These are phyloP conservation scores for Petrophora chlorosata DNA, from an alignment of 2,888 invertebrate species.

Conservation along the genomic window DNA sequence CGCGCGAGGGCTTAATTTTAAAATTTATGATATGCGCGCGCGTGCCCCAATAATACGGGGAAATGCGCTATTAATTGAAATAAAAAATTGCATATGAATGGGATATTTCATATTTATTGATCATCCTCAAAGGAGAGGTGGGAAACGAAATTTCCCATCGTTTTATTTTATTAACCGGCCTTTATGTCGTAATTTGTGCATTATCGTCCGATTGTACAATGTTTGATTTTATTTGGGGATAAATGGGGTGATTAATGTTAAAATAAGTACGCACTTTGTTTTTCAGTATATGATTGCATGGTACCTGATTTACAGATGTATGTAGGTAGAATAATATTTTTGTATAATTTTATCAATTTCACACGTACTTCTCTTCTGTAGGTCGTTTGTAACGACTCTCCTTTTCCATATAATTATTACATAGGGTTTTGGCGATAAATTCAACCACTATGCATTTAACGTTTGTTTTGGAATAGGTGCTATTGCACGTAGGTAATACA, in stretches of 20 bases:
- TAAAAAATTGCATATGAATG: slow-evolving; percentile 32
- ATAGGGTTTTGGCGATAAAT: no score
- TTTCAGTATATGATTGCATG: background rate
- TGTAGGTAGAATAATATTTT: background rate
- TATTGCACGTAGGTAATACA: no score
- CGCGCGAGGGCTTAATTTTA: slow-evolving; percentile 50
- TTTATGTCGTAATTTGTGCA: slow-evolving; percentile 21
- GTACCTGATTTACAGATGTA: no score
- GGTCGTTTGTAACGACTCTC: no score
- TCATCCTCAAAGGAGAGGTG: slow-evolving; percentile 13
- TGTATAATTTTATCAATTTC: no score
- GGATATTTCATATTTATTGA: slow-evolving; percentile 30
- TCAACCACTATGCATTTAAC: no score
- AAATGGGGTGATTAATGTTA: slow-evolving; percentile 7
- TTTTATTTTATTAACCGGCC: slow-evolving; percentile 25
- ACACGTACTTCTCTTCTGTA: no score
- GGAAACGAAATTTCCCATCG: background rate
- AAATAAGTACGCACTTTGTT: background rate
- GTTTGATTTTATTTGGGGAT: slow-evolving; percentile 20
- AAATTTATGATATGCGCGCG: slow-evolving; percentile 62
- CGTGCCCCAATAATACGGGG: slow-evolving; percentile 43
- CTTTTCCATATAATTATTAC: no score
- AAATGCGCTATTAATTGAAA: slow-evolving; percentile 46
- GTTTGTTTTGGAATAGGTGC: no score
- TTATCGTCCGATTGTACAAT: slow-evolving; percentile 12